Conservation (phyloP, 2,797 vertebrate species). For the Onychomys torridus region DNA sequence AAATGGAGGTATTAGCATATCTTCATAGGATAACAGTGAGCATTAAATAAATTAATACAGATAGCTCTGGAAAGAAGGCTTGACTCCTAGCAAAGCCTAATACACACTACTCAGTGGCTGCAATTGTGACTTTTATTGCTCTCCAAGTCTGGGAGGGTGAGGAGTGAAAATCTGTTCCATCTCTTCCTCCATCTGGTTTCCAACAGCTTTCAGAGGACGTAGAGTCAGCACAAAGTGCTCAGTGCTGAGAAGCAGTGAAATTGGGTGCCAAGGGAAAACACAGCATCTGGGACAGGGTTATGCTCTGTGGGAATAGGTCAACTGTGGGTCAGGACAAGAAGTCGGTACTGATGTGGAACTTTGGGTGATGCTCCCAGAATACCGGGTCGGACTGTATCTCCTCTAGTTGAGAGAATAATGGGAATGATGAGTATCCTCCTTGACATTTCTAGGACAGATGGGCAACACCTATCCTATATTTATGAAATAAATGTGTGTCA, state of each 20-base stretch:
- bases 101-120: neutral
- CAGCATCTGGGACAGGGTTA: slow-evolving; percentile 60
- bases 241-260: slow-evolving; percentile 72
- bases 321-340: slow-evolving; percentile 64
- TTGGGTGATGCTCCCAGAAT: neutral
- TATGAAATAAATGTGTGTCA: neutral
- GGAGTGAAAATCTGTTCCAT: slow-evolving; percentile 66
- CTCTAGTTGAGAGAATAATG: neutral
- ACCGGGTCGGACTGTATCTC: accelerated
- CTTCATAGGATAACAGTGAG: neutral
- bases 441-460: neutral
- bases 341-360: slow-evolving; percentile 26
- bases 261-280: neutral
- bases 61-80: neutral
- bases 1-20: neutral
- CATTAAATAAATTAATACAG: slow-evolving; percentile 26
- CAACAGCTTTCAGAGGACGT: slow-evolving; percentile 65
- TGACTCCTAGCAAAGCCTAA: neutral
- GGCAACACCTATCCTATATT: neutral
- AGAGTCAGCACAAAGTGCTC: slow-evolving; percentile 72
- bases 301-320: slow-evolving; percentile 66
- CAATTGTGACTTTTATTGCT: slow-evolving; percentile 45
- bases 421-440: accelerated
- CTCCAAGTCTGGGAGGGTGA: slow-evolving; percentile 18
- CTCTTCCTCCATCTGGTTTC: slow-evolving; percentile 71